Base-by-base conservation (phyloP, 2,888 invertebrate species). In the Chaetoderma sp. region DNA sequence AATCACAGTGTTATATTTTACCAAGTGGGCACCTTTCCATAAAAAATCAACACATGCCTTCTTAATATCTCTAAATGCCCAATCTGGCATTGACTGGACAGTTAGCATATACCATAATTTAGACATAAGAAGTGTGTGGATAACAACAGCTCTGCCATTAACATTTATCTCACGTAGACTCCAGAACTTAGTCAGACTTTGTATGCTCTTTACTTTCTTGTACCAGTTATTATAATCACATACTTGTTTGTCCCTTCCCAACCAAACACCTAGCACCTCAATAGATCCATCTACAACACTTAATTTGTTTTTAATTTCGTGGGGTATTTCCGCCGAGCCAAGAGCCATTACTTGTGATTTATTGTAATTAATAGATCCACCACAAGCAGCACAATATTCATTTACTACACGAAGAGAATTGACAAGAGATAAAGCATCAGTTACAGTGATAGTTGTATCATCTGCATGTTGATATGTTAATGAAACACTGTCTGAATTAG, bases 331-430 rank as follows among this genome's bases (percentile, higher is more conserved):
- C n/a, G n/a, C n/a, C n/a, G n/a, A n/a, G n/a, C 49, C 21, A 49
- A 13, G 27, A 21, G 23, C 21, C 16, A 18, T 32, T 32, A 52
- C n/a, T 4, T 52, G 30, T 13, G 52, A 52, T 32, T 52, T 52
- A 32, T 52, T 33, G 21, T 16, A 55, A 63, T 70, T 68, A 0
- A 65, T 28, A 60, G 63, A 69, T 4, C 69, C 63, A 42, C 65
- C 67, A 3, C 66, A 68, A n/a, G 59, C 49, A 27, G 47, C 42
- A 33, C 56, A 42, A 49, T 63, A 63, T 33, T 45, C 25, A 13
- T 45, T 44, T 18, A 47, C 47, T 39, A 45, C 27, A 18, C 58
- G 27, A 25, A 58, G 27, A 27, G 42, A 6, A n/a, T 25, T 33
- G 21, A 23, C 16, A 32, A 57, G 27, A n/a, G 63, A 63, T 2